Conservation (phyloP, 2,888 invertebrate genomes). For the Strigamia transsilvanica region DNA sequence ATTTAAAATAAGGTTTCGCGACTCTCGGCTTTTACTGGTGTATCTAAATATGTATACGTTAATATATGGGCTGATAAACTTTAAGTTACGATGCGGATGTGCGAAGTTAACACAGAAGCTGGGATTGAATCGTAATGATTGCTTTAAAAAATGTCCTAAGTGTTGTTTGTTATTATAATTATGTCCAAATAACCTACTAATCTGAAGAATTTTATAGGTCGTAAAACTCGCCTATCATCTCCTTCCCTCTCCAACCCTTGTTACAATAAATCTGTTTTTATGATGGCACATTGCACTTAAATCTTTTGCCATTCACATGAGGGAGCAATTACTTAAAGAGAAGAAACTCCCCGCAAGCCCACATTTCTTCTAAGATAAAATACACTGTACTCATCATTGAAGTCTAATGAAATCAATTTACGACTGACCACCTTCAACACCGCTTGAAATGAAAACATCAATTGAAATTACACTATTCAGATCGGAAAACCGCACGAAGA, state of each 20-base stretch:
- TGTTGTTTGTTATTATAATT: constrained; percentile 50
- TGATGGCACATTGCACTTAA: constrained; percentile 48
- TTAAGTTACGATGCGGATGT: too few relatives aligned
- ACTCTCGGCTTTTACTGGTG: too few relatives aligned
- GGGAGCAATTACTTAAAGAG: constrained; percentile 49
- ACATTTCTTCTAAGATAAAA: constrained; percentile 40
- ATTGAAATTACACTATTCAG: background rate
- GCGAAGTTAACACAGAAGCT: background rate
- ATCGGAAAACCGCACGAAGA: background rate
- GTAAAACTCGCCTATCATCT: constrained; percentile 50
- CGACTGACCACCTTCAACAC: constrained; percentile 26
- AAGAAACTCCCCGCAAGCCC: constrained; percentile 49
- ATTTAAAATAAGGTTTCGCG: too few relatives aligned
- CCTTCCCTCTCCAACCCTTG: constrained; percentile 46
- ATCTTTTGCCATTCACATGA: constrained; percentile 49
- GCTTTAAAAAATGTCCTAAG: background rate
- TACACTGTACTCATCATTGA: constrained; percentile 19
- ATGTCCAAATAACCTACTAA: constrained; percentile 50
- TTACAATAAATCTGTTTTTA: constrained; percentile 51
- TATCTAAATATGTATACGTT: too few relatives aligned
- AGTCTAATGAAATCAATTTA: constrained; percentile 47
- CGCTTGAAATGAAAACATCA: background rate
- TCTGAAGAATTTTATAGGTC: constrained; percentile 41
- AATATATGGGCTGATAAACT: too few relatives aligned
- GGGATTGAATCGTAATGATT: constrained; percentile 23